A percentile compares a stretch with the other conserved stretches of the same genome.
Evolutionary conservation across 2,888 invertebrate genomes (phyloP).

Genomic region (Nebria salina): DNA sequence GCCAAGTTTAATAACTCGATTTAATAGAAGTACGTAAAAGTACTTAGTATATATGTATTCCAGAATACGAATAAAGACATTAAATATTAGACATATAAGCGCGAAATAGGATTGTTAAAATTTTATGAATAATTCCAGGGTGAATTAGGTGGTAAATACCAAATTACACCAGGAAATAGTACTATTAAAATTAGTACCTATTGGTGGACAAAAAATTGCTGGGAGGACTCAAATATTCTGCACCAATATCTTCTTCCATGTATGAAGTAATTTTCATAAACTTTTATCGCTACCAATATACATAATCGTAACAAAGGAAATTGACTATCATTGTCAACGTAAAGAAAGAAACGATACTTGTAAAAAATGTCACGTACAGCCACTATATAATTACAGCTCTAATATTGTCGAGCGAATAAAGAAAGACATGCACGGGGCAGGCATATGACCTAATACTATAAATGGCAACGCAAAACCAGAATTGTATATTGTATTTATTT

Average conservation of each 20-base stretch:
- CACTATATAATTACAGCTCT: no score
- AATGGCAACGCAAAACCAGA: no score
- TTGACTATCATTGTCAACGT: constrained; percentile 29
- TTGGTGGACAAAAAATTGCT: neutral
- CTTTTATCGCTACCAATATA: constrained; percentile 39
- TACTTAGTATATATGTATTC: neutral
- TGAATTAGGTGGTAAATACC: constrained; percentile 29
- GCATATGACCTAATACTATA: no score
- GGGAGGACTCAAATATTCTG: neutral
- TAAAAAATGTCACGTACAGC: no score
- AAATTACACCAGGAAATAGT: constrained; percentile 30
- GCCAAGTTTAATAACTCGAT: neutral
- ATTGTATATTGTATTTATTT: no score
- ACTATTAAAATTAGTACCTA: constrained; percentile 11
- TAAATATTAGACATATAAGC: neutral
- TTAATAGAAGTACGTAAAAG: neutral
- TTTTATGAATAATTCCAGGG: constrained; percentile 34
- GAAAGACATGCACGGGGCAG: no score
- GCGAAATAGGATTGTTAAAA: constrained; percentile 12
- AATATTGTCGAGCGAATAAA: no score
- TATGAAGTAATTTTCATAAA: constrained; percentile 46
- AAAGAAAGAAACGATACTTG: constrained; percentile 2
- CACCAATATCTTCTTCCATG: constrained; percentile 36
- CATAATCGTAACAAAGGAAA: constrained; percentile 39
- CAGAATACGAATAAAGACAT: neutral